Evolutionary conservation across 64 coral and sea anemone species (phyloP), one percentile per base, ranked within the genome.

Genomic region (Orbicella faveolata): DNA sequence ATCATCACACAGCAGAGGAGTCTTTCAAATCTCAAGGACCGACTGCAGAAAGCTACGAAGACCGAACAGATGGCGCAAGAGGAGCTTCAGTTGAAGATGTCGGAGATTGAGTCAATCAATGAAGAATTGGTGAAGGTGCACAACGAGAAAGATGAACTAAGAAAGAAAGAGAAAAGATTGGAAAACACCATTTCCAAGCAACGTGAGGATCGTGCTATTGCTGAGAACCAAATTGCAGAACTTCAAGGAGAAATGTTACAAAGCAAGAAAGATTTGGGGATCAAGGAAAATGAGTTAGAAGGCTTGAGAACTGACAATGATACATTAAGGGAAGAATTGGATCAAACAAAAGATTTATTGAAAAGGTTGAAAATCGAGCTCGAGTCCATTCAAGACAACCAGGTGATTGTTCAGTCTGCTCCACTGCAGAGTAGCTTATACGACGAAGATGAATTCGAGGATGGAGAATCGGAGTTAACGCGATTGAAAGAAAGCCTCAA

Each of bases 1-100:
- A 52, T 85, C 23, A 85, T 85, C 51, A n/a, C 65, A 30, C 82
- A 85, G 39, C 82, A 85, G 82, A 85, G 72, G 64, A 85, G 6
- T 73, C 20, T 66, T 9, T 70, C 82, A 26, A 53, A 73, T 33
- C 36, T 85, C 5, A 85, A 73, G 4, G 82, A 85, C 30, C 82
- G 65, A 9, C 23, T 85, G 21, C 82, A 85, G 21, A 85, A 85
- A 53, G 37, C 36, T 8, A 33, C 30, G 4, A 73, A 85, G 17
- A 10, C 63, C 11, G 18, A 85, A 19, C 65, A 72, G 9, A n/a
- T 20, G 36, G 39, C 63, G 0, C 63, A 85, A 72, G 82, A 85
- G 20, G 82, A 85, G n/a, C 82, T 85, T 23, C 48, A 85, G 37
- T 2, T 85, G 12, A 85, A 73, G 36, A 53, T 13, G 21, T 51